These are phyloP conservation scores for Megathymus violae DNA, from an alignment of 1,140 invertebrate species.

Conservation along the genomic window DNA sequence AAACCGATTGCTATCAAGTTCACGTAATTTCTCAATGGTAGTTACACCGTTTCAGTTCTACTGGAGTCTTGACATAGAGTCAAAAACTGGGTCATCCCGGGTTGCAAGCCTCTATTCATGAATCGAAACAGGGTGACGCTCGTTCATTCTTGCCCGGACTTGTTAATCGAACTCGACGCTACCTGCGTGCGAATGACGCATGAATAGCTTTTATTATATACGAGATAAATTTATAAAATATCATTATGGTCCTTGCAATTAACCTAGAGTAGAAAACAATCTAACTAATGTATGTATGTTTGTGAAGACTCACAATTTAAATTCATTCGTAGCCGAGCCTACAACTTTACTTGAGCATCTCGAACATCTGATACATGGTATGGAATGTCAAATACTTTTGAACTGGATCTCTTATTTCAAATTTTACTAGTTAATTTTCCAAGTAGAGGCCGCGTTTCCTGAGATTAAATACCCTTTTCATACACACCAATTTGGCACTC, in stretches of 20 bases:
- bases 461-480: no score
- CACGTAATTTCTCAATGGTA: slow-evolving; percentile 1
- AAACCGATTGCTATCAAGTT: slow-evolving; percentile 37
- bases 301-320: no score
- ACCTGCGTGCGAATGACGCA: slow-evolving; percentile 54
- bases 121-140: slow-evolving; percentile 74
- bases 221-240: neutral
- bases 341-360: no score
- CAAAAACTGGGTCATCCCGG: slow-evolving; percentile 80
- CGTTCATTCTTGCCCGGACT: slow-evolving; percentile 71
- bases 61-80: slow-evolving; percentile 50
- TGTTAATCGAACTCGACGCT: slow-evolving; percentile 58
- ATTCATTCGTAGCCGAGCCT: no score
- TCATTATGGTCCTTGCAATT: neutral
- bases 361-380: no score
- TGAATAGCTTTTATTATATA: slow-evolving; percentile 41
- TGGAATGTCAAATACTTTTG: no score
- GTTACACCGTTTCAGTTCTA: slow-evolving; percentile 50
- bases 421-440: no score
- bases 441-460: no score
- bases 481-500: no score
- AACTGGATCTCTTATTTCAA: no score
- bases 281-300: no score
- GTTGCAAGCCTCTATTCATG: slow-evolving; percentile 81
- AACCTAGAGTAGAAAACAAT: no score